Evolutionary conservation across 2,888 invertebrate species (phyloP).

Genomic region (Drosophila leonis): DNA sequence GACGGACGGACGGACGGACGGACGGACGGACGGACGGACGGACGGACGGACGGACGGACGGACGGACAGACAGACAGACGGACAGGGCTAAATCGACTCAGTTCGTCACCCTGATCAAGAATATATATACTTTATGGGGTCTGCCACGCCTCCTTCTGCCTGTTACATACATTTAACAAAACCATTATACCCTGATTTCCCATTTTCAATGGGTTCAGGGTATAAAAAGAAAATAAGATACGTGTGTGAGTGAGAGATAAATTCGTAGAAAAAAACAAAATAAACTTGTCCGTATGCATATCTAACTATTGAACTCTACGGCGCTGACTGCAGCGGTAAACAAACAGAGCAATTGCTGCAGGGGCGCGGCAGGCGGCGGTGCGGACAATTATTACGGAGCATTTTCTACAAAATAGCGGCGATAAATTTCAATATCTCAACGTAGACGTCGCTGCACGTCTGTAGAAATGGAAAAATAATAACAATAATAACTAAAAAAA

Average conservation of each 20-base stretch:
- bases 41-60: too few relatives aligned
- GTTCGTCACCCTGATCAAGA: too few relatives aligned
- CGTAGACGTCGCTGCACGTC: conserved; percentile 54
- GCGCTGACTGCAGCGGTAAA: conserved; percentile 45
- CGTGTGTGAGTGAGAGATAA: conserved; percentile 39
- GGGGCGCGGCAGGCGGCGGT: neutral
- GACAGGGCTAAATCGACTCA: too few relatives aligned
- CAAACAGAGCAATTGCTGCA: conserved; percentile 34
- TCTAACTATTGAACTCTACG: conserved; percentile 64
- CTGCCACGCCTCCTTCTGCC: too few relatives aligned
- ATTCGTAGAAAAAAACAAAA: conserved; percentile 53
- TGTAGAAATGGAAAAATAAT: conserved; percentile 77
- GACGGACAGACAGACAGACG: too few relatives aligned
- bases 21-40: too few relatives aligned
- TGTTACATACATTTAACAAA: too few relatives aligned
- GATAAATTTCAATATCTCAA: conserved; percentile 75
- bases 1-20: too few relatives aligned
- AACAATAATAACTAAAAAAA: conserved; percentile 80
- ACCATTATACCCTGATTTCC: too few relatives aligned
- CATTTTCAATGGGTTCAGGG: too few relatives aligned
- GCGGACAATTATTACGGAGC: conserved; percentile 70
- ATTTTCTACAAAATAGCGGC: conserved; percentile 75
- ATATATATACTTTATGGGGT: too few relatives aligned
- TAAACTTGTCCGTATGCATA: neutral
- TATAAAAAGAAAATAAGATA: conserved; percentile 52